Base-by-base conservation (phyloP, 2,888 invertebrate genomes). In the Leptarthrus brevirostris region DNA sequence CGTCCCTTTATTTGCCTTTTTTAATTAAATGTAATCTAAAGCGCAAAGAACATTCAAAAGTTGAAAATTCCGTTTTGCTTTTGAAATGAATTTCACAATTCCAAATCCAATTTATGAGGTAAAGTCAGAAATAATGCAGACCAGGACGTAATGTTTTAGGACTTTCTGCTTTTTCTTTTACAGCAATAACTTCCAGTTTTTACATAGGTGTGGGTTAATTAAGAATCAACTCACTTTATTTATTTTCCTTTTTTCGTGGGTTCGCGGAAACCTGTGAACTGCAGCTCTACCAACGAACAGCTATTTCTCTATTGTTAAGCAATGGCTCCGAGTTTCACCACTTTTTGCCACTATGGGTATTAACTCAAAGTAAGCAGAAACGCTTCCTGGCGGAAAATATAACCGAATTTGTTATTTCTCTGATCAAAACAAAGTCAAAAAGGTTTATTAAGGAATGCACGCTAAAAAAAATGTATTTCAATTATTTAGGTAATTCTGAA, bases 11-110 rank as follows among this genome's bases (percentile, higher is more conserved):
- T 40, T 40, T 40, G 1, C 40, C 6, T 36, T 58, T 58, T 58
- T 58, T 58, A 58, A 58, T 58, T 58, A 58, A 58, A 58, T 36
- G 36, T 58, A 58, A 58, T 58, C 36, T 26, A n/a, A 58, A 36
- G 18, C 58, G 58, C 36, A 18, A 58, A 58, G 58, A 58, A 58
- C 34, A 58, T 58, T 58, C 36, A 58, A 58, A 58, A 58, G 58
- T 58, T 34, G 14, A 58, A 58, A 36, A 58, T 40, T 58, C 34
- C 36, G 30, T 16, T 58, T 20, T 58, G 58, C 20, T 16, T 36
- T 20, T 18, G 58, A 58, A 58, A 58, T 36, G 58, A 58, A n/a
- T 58, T 58, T 36, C 18, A 58, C 58, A 20, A 58, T 36, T 36
- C 18, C 58, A 58, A 58, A 58, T 58, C 58, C 58, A 58, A 58